Evolutionary conservation across 1,140 invertebrate genomes (phyloP).

Genomic region (Drosophila cardini): DNA sequence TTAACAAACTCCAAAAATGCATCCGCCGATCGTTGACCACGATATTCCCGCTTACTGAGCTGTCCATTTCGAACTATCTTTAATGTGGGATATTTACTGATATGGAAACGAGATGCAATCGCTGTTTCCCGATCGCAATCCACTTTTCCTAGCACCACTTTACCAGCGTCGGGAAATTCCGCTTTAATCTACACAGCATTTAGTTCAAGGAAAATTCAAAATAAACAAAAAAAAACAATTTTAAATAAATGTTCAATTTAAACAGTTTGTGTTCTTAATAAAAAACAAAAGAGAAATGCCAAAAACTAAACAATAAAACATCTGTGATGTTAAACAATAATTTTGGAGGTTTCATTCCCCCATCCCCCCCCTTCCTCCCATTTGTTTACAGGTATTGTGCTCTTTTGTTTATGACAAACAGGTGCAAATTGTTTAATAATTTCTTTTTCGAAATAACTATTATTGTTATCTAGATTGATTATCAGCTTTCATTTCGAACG

Average conservation of each 20-base stretch:
- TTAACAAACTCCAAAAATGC: slow-evolving; percentile 95
- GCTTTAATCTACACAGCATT: slow-evolving; percentile 84
- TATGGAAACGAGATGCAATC: slow-evolving; percentile 96
- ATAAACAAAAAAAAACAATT: neutral
- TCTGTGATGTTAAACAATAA: neutral
- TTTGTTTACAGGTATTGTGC: slow-evolving; percentile 2
- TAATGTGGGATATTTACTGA: slow-evolving; percentile 99
- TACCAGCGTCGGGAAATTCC: slow-evolving; percentile 92
- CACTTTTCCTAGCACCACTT: slow-evolving; percentile 97
- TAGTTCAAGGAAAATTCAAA: neutral
- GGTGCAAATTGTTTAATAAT: slow-evolving; percentile 10
- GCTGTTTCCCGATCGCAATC: slow-evolving; percentile 96
- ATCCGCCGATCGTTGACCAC: slow-evolving; percentile 90
- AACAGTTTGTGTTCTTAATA: slow-evolving; percentile 9
- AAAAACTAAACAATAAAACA: slow-evolving; percentile 25
- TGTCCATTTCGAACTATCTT: slow-evolving; percentile 98
- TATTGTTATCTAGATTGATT: slow-evolving; percentile 10
- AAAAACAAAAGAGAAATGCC: neutral
- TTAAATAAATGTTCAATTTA: slow-evolving; percentile 9
- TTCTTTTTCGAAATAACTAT: slow-evolving; percentile 2
- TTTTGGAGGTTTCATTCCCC: slow-evolving; percentile 16
- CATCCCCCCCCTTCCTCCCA: too few species aligned
- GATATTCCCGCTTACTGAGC: slow-evolving; percentile 96
- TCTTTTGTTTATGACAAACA: slow-evolving; percentile 22
- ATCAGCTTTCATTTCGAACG: neutral